Percentiles rank a stretch among this genome's conserved stretches.
phyloP scores from a whole-genome alignment of 2,797 vertebrate species.

The Pelobates cultripes region DNA sequence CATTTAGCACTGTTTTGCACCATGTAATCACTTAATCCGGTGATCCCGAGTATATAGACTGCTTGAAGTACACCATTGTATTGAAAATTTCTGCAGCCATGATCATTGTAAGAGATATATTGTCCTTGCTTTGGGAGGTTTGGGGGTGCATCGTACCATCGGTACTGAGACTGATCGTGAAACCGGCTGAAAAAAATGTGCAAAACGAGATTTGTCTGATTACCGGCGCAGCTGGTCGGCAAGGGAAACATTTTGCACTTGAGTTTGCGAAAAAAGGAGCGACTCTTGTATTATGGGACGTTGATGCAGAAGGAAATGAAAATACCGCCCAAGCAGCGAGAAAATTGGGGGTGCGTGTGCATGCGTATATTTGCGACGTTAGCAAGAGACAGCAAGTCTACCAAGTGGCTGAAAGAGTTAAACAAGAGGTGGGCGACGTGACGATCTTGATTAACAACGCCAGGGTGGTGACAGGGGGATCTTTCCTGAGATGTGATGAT shows the following conservation, averaged over 20 bases:
- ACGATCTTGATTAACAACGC: slow-evolving; percentile 53
- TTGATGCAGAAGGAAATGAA: slow-evolving; percentile 62
- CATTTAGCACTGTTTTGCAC: too few relatives aligned
- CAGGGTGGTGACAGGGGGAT: too few relatives aligned
- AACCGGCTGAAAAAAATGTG: slow-evolving; percentile 24
- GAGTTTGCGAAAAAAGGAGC: too few relatives aligned
- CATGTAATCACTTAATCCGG: slow-evolving; percentile 2
- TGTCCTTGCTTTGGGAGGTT: slow-evolving; percentile 25
- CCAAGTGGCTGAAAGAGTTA: slow-evolving; percentile 63
- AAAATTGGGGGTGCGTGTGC: slow-evolving; percentile 62
- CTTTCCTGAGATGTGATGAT: too few relatives aligned
- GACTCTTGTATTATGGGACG: too few relatives aligned
- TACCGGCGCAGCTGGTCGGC: too few relatives aligned
- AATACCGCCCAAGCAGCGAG: slow-evolving; percentile 64
- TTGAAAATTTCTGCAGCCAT: slow-evolving; percentile 16
- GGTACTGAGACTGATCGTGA: slow-evolving; percentile 24
- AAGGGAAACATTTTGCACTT: too few relatives aligned
- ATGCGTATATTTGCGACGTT: slow-evolving; percentile 71
- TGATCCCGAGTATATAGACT: background rate
- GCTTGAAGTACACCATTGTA: too few relatives aligned
- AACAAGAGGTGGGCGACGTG: slow-evolving; percentile 68
- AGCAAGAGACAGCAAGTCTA: slow-evolving; percentile 67
- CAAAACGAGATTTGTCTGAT: too few relatives aligned
- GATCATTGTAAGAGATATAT: slow-evolving; percentile 32
- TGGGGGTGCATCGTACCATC: slow-evolving; percentile 14